phyloP scores from a whole-genome alignment of 2,888 invertebrate species.

The Euzetes globulus region DNA sequence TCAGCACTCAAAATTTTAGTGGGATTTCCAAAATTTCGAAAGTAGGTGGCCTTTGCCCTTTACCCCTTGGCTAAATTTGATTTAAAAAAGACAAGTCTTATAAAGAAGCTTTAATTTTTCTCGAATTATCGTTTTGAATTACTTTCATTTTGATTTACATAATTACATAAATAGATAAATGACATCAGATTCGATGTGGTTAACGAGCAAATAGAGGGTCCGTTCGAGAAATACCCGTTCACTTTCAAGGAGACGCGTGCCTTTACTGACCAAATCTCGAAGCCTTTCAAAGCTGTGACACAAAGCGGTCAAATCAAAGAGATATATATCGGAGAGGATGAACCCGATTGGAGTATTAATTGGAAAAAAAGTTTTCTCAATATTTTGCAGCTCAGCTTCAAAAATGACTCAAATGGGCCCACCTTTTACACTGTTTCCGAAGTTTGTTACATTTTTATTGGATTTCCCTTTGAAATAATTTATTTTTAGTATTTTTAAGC shows the following conservation, averaged over 20 bases:
- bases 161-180: background rate
- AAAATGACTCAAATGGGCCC: background rate
- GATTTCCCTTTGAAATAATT: too few species aligned
- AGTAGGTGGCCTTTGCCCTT: too few species aligned
- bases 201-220: background rate
- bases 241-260: conserved; percentile 1
- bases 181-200: conserved; percentile 8
- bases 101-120: too few species aligned
- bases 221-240: conserved; percentile 5
- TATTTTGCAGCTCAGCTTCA: background rate
- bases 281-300: conserved; percentile 21
- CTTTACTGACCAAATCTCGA: conserved; percentile 1
- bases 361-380: conserved; percentile 12
- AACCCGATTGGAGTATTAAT: conserved; percentile 8
- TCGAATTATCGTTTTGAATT: too few species aligned
- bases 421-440: background rate
- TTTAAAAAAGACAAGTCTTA: too few species aligned
- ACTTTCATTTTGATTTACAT: background rate
- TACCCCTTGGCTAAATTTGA: too few species aligned
- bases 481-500: too few species aligned
- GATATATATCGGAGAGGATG: conserved; percentile 2
- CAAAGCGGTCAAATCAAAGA: background rate
- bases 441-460: background rate
- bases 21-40: too few species aligned
- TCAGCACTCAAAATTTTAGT: too few species aligned